Evolutionary conservation across 2,113 vertebrate genomes (phyloP), one percentile per base, ranked within the genome.

Genomic region (Cinclus mexicanus): DNA sequence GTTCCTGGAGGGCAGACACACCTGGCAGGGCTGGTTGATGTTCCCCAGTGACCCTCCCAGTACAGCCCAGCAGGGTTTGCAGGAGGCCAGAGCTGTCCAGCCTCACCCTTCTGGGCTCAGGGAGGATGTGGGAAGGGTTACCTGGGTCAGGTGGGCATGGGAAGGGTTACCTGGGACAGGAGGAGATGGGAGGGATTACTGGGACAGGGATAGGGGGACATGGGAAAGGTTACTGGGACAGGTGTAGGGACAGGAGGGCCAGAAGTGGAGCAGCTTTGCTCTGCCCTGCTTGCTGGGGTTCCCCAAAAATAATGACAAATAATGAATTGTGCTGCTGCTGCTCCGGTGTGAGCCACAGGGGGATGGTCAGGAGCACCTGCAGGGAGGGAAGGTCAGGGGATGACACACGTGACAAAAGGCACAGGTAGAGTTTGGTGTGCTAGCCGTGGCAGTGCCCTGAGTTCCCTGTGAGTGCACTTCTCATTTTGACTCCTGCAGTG

Each of bases 31-130:
- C 56, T 35, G 60, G 10, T 4, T 65, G 56, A 5, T 16, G 11
- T 17, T 59, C 21, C 52, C 5, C 57, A 42, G 41, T 21, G 26
- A 4, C 14, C 39, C 22, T 44, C 52, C 55, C 4, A 3, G 63
- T 39, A 39, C 14, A 20, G 24, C 35, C 72, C 41, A 1, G n/a
- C 9, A 9, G 0, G 3, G 4, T 10, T 2, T 9, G 14, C 23
- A 33, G 76, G 80, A 59, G 70, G 22, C 55, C 46, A 37, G n/a
- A 1, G 3, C 23, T 2, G 0, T 24, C 16, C 35, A 23, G 61
- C 61, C 50, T 26, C 15, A 1, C 29, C 55, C 29, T 23, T 61
- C 81, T 39, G 89, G 47, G 47, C 47, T 49, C 20, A 19, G 21
- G 46, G 20, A 22, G 46, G 21, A 10, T 21, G 6, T 47, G 46